A percentile compares a stretch with the other conserved stretches of the same genome.
Conservation (phyloP, 2,797 vertebrate species). For the Arrhamphus sclerolepis region DNA sequence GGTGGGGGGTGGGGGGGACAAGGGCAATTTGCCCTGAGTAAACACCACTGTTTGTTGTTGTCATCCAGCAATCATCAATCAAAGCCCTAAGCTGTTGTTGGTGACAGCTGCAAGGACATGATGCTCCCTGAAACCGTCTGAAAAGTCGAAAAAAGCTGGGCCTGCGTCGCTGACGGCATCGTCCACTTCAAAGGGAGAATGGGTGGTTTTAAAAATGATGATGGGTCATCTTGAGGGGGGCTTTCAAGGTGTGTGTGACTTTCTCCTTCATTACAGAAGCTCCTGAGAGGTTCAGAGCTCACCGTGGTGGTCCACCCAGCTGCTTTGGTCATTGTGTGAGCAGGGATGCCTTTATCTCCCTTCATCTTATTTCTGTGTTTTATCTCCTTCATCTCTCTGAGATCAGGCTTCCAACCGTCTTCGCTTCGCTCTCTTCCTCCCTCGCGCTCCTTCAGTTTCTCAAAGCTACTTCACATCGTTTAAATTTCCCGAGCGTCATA, state of each 20-base stretch:
- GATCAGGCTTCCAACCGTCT: neutral
- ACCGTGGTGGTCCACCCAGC: conserved; percentile 27
- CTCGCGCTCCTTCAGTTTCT: neutral
- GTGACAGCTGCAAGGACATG: conserved; percentile 72
- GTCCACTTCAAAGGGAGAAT: too few relatives aligned
- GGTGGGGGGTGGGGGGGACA: conserved; percentile 58
- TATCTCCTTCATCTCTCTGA: conserved; percentile 6
- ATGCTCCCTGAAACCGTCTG: conserved; percentile 28
- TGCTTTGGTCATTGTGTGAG: conserved; percentile 6
- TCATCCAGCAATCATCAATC: conserved; percentile 79
- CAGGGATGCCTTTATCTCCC: neutral
- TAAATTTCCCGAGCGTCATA: neutral
- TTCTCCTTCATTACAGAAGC: conserved; percentile 20
- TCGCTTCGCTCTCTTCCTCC: conserved; percentile 1
- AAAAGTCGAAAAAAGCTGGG: conserved; percentile 45
- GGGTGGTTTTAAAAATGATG: neutral
- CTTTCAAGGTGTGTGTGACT: conserved; percentile 1
- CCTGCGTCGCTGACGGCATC: neutral
- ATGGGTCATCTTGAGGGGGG: conserved; percentile 1
- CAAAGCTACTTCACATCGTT: conserved; percentile 8
- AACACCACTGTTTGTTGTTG: conserved; percentile 77
- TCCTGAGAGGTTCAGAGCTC: conserved; percentile 2
- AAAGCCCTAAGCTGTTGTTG: conserved; percentile 52
- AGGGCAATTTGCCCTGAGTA: conserved; percentile 80
- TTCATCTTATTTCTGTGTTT: conserved; percentile 6